Evolutionary conservation across 2,797 vertebrate species (phyloP), one percentile per base, ranked within the genome.

Genomic region (Pseudochirops cupreus): DNA sequence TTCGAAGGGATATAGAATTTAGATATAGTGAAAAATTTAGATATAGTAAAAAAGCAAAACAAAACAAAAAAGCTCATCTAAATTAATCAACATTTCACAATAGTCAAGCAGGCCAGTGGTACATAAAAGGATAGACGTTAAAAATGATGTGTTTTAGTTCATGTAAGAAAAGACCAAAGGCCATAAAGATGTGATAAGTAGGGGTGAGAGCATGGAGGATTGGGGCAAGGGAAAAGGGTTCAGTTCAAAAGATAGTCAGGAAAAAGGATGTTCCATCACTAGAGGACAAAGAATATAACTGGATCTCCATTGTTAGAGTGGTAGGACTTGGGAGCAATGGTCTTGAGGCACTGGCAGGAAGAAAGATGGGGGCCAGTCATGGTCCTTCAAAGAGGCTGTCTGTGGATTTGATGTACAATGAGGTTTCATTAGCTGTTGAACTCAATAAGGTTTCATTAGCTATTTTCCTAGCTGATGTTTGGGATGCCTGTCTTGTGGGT

Each of bases 1-100:
- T 90, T 91, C 54, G 74, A 92, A 62, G 92, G 28, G 13, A 91
- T n/a, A 56, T 33, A 53, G 0, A 94, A 92, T 92, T 92, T 67
- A 90, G 56, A 54, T 54, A 31, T 26, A 91, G 31, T 87, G 57
- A 62, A 21, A 74, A 94, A 92, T 92, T 92, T 67, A 90, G 56
- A 50, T 54, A 31, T 26, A 91, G 31, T 87, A 21, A 74, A 74
- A 3, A 14, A 90, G 58, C 4, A 50, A 91, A 59, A 94, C 29
- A 31, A 57, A 57, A 57, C 9, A n/a, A 18, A 46, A 82, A 46
- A 74, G 18, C 39, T 82, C n/a, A 46, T 24, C 0, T 82, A 82
- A 24, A 21, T 59, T n/a, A 74, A 24, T 82, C 39, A 82, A 46
- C 11, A 82, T 82, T 82, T 46, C 9, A 46, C 21, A 82, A 82